Percentiles rank a stretch among this genome's conserved stretches.
These are phyloP conservation scores for Meteorus colon DNA, from an alignment of 2,888 invertebrate genomes.

Conservation along the genomic window DNA sequence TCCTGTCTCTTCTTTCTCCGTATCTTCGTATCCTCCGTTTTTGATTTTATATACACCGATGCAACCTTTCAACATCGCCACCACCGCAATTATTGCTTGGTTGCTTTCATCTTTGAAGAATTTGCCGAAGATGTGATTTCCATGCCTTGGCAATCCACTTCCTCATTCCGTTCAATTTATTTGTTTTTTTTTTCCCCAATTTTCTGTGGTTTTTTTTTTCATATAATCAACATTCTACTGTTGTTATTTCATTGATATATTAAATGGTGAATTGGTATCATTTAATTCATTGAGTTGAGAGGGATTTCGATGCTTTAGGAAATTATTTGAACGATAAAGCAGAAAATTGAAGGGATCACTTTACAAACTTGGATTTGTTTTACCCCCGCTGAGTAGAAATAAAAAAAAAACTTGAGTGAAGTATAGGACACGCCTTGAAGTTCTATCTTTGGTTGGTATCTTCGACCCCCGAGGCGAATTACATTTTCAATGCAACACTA, in stretches of 20 bases:
- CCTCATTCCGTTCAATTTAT: slow-evolving; percentile 14
- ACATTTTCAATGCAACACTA: slow-evolving; percentile 13
- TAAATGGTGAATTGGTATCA: too few species aligned
- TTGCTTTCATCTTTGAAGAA: slow-evolving; percentile 19
- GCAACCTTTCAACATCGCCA: slow-evolving; percentile 19
- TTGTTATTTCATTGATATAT: too few species aligned
- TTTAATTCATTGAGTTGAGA: too few species aligned
- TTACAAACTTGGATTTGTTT: background rate
- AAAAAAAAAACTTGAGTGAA: slow-evolving; percentile 43
- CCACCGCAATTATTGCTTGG: slow-evolving; percentile 31
- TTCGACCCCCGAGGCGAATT: slow-evolving; percentile 36
- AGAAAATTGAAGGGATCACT: background rate
- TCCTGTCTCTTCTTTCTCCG: background rate
- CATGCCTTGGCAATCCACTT: slow-evolving; percentile 20
- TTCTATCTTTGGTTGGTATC: slow-evolving; percentile 57
- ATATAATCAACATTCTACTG: too few species aligned
- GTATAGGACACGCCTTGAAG: slow-evolving; percentile 50
- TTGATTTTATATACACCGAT: slow-evolving; percentile 23
- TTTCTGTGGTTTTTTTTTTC: background rate
- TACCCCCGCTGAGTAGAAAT: slow-evolving; percentile 45
- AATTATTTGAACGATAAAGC: background rate
- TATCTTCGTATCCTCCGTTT: background rate
- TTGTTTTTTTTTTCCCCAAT: slow-evolving; percentile 3
- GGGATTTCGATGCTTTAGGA: too few species aligned
- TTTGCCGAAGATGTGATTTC: slow-evolving; percentile 7